phyloP scores from a whole-genome alignment of 2,797 vertebrate species.

The Parauchenoglanis punctatus region DNA sequence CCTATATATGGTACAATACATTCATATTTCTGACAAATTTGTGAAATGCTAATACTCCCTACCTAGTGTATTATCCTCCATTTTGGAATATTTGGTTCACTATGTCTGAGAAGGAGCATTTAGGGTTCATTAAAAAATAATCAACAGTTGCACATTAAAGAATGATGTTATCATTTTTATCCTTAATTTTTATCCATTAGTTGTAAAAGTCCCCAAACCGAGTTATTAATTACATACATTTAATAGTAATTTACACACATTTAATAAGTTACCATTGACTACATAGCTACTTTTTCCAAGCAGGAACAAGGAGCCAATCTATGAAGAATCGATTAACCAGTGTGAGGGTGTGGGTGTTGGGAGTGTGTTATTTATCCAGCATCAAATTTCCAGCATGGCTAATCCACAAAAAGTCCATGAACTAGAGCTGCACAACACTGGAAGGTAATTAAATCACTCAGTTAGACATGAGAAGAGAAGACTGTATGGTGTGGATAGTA shows the following conservation, averaged over 20 bases:
- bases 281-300: background rate
- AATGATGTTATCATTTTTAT: background rate
- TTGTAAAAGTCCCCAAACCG: too few species aligned
- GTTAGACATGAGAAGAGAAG: background rate
- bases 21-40: background rate
- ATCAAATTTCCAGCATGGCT: conserved; percentile 22
- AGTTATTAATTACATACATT: background rate
- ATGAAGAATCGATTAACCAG: conserved; percentile 23
- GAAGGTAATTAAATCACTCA: conserved; percentile 5
- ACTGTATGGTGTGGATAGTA: background rate
- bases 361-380: background rate
- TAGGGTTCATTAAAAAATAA: background rate
- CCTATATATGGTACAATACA: background rate
- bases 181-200: background rate
- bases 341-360: background rate
- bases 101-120: background rate
- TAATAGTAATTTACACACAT: too few species aligned
- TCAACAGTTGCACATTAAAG: background rate
- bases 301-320: background rate
- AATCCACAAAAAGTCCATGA: conserved; percentile 18
- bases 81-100: background rate
- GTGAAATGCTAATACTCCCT: background rate
- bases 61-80: background rate
- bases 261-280: background rate
- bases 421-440: conserved; percentile 5